Percentiles rank a stretch among this genome's conserved stretches.
These are phyloP conservation scores for Drosophila mayri DNA, from an alignment of 1,140 invertebrate species.

Conservation along the genomic window DNA sequence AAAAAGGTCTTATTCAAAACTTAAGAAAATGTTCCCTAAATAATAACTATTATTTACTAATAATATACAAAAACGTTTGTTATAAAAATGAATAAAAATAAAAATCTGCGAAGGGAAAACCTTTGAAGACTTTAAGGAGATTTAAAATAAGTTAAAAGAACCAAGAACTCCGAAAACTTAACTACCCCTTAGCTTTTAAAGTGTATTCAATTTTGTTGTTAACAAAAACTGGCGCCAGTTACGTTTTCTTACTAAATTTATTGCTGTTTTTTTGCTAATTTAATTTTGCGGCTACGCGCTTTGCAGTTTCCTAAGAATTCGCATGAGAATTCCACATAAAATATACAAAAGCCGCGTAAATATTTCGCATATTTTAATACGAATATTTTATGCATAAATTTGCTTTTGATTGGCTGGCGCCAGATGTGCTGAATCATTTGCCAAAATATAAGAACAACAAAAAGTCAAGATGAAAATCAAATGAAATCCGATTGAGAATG, in stretches of 20 bases:
- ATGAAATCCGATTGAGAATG: slow-evolving; percentile 23
- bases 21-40: too few species aligned
- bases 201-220: slow-evolving; percentile 23
- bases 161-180: too few species aligned
- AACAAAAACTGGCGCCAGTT: slow-evolving; percentile 33
- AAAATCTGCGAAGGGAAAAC: too few species aligned
- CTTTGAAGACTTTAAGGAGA: too few species aligned
- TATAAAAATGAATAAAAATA: too few species aligned
- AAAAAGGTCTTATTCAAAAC: too few species aligned
- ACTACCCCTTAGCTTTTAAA: neutral
- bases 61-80: too few species aligned
- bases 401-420: slow-evolving; percentile 31
- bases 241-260: slow-evolving; percentile 42
- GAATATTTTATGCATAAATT: slow-evolving; percentile 41
- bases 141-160: too few species aligned
- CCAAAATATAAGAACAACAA: neutral
- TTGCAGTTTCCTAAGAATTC: slow-evolving; percentile 73
- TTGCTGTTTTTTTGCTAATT: slow-evolving; percentile 47
- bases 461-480: slow-evolving; percentile 19
- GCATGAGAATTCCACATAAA: slow-evolving; percentile 65
- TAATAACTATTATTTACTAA: too few species aligned
- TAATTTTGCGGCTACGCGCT: slow-evolving; percentile 47
- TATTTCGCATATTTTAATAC: slow-evolving; percentile 42
- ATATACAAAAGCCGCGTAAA: slow-evolving; percentile 28
- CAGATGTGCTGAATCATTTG: slow-evolving; percentile 42